Evolutionary conservation across 1,140 invertebrate species (phyloP).

Genomic region (Lethrus apterus): DNA sequence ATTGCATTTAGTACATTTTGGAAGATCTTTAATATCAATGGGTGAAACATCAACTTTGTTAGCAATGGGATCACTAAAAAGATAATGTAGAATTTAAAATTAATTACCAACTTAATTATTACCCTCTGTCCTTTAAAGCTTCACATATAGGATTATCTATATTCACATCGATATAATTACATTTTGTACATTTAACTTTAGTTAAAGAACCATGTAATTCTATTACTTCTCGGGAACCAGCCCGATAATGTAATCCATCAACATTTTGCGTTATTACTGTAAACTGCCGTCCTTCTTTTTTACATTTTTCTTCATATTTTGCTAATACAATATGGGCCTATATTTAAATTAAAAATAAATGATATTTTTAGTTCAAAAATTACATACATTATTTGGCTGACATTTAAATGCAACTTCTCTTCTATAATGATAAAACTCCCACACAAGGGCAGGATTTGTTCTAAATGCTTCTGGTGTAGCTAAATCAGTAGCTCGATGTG

Average conservation of each 20-base stretch:
- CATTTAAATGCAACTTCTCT: conserved; percentile 47
- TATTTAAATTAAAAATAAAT: neutral
- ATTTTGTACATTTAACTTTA: conserved; percentile 75
- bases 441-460: conserved; percentile 47
- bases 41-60: conserved; percentile 40
- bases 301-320: conserved; percentile 59
- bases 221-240: conserved; percentile 72
- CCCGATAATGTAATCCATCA: conserved; percentile 77
- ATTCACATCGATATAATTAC: conserved; percentile 62
- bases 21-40: conserved; percentile 62
- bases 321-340: conserved; percentile 79
- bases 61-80: conserved; percentile 46
- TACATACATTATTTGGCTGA: conserved; percentile 46
- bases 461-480: conserved; percentile 47
- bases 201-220: conserved; percentile 88
- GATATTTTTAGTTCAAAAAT: too few species aligned
- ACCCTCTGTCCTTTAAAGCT: conserved; percentile 50
- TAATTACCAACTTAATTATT: conserved; percentile 5
- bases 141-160: conserved; percentile 76
- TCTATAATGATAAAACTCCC: conserved; percentile 55
- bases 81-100: neutral
- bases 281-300: conserved; percentile 52
- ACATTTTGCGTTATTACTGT: conserved; percentile 89
- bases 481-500: conserved; percentile 43
- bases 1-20: conserved; percentile 65